Conservation (phyloP, 30 jellyfish, hydroid and myxozoan species). For the Nemopilema nomurai region DNA sequence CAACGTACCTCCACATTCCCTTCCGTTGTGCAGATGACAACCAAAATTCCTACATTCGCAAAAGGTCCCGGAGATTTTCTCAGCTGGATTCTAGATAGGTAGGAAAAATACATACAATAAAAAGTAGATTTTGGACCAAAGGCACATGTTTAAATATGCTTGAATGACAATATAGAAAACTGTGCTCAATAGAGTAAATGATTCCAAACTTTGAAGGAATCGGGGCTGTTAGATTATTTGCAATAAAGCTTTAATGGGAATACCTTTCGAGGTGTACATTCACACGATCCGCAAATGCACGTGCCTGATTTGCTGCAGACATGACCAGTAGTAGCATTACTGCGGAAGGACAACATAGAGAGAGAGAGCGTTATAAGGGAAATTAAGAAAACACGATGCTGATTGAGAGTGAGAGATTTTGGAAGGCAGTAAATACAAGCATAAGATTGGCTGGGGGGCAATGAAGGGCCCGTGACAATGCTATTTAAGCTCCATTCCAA, state of each 20-base stretch:
- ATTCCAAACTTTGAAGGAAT: too few relatives aligned
- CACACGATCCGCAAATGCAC: constrained; percentile 95
- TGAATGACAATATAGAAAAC: too few relatives aligned
- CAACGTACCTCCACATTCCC: constrained; percentile 79
- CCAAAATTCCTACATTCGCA: constrained; percentile 92
- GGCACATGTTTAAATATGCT: neutral
- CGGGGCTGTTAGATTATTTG: too few relatives aligned
- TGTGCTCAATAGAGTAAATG: too few relatives aligned
- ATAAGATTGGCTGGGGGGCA: too few relatives aligned
- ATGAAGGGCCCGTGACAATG: too few relatives aligned
- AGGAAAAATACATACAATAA: neutral
- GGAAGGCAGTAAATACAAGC: too few relatives aligned
- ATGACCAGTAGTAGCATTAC: constrained; percentile 47
- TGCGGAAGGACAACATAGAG: neutral
- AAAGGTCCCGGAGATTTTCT: constrained; percentile 77
- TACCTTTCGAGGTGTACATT: constrained; percentile 72
- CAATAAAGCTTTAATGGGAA: too few relatives aligned
- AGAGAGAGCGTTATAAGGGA: too few relatives aligned
- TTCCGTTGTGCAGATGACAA: constrained; percentile 72
- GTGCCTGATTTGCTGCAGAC: constrained; percentile 95
- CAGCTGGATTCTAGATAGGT: constrained; percentile 51
- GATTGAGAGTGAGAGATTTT: too few relatives aligned
- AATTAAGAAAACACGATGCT: too few relatives aligned
- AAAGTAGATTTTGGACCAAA: neutral
- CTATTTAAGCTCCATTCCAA: too few relatives aligned